Percentiles rank a stretch among this genome's conserved stretches.
Evolutionary conservation across 1,140 invertebrate genomes (phyloP).

Genomic region (Bilobella aurantiaca): DNA sequence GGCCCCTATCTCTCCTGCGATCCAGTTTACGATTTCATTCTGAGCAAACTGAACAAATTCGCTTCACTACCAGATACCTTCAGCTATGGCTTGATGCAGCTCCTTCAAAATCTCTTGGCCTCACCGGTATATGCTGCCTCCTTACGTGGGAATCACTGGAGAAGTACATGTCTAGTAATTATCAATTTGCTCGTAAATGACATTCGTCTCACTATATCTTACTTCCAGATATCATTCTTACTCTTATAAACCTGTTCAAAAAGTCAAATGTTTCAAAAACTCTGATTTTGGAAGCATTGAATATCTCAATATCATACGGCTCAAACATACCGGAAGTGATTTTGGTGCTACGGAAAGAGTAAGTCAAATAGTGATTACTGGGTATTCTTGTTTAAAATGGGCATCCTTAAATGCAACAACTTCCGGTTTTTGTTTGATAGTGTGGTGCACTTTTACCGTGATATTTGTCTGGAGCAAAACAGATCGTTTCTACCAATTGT

Average conservation of each 20-base stretch:
- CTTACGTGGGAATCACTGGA: neutral
- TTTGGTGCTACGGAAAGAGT: slow-evolving; percentile 21
- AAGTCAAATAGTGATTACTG: neutral
- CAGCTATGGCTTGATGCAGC: neutral
- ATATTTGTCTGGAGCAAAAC: neutral
- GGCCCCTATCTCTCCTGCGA: neutral
- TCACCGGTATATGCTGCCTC: neutral
- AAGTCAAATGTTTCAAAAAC: slow-evolving; percentile 2
- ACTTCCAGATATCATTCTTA: slow-evolving; percentile 16
- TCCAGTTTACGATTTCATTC: neutral
- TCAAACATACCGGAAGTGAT: slow-evolving; percentile 18
- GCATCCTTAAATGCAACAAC: too few species aligned
- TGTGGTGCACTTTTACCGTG: slow-evolving; percentile 19
- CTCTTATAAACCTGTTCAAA: slow-evolving; percentile 2
- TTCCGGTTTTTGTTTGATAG: slow-evolving; percentile 6
- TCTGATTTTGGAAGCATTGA: slow-evolving; percentile 14
- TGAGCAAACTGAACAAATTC: neutral
- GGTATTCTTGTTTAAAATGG: neutral
- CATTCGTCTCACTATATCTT: neutral
- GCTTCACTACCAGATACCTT: neutral
- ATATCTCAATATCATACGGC: slow-evolving; percentile 12
- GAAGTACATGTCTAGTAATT: neutral
- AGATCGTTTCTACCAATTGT: neutral
- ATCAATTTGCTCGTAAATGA: neutral
- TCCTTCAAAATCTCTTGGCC: neutral